Evolutionary conservation across 2,113 vertebrate genomes (phyloP), one percentile per base, ranked within the genome.

Genomic region (Cathartes aura): DNA sequence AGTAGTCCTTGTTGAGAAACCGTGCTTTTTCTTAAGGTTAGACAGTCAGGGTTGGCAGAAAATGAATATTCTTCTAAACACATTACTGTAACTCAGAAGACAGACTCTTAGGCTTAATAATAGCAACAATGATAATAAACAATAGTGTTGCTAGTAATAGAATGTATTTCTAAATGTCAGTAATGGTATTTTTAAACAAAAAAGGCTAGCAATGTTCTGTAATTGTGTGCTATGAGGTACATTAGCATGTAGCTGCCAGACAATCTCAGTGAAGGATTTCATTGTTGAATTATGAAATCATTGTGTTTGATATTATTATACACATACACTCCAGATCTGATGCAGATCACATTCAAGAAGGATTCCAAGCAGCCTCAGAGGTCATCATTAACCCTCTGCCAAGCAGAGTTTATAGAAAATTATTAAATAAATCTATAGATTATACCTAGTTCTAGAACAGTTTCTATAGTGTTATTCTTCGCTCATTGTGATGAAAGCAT

Each of bases 181-280:
- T 79, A 89, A 72, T 76, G 81, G 66, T 40, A 96, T 96, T 96
- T 96, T 94, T 87, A 96, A 94, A 94, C 68, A 94, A 93, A 96
- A 89, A 91, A 90, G 34, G 40, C 40, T 50, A 95, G 15, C 58
- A 79, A 47, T 45, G 27, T 90, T 68, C 16, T 95, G 48, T 87
- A 82, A 89, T 93, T 72, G 12, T 79, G 64, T 85, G 60, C 60
- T 92, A 67, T 70, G 48, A 85, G 56, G 22, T 92, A 72, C 15
- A 36, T 56, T 40, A 62, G 6, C 53, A 60, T 47, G 12, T 42
- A 95, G 52, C 56, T 93, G 92, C 81, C 83, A 97, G 76, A 82
- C 11, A 91, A 64, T n/a, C 19, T 53, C 66, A 87, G 58, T 53
- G 74, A 89, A 85, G 73, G 11, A 95, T 92, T 92, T 93, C 52